Base-by-base conservation (phyloP, 2,888 invertebrate genomes). In the Anarsia innoxiella region DNA sequence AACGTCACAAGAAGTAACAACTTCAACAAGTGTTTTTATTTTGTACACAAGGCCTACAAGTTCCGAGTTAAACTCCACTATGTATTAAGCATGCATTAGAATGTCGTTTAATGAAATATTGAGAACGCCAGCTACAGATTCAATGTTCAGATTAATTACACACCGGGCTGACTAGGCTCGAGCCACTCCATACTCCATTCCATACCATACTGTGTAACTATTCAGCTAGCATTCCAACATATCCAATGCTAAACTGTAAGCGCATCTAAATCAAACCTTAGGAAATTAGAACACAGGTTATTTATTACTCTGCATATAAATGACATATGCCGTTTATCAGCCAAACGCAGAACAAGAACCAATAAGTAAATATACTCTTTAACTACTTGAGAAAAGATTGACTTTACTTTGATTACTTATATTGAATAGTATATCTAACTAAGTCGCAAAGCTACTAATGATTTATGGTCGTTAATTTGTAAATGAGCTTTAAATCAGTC, bases 91-190 rank as follows among this genome's bases (percentile, higher is more conserved):
- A n/a, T n/a, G n/a, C n/a, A n/a, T 19, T 19, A 25, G 8, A 25
- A 9, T 25, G 25, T 26, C 9, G 25, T 25, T 33, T 25, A 25
- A 33, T 25, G 16, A 28, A 35, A 35, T 19, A 19, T 35, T 35
- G 28, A 35, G 35, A 28, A 35, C 28, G 12, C 23, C 27, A 19
- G 35, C 35, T 72, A 65, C 71, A 74, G 71, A 75, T 73, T 66
- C 64, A 73, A 68, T 67, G 67, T 67, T 64, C 59, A 71, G 70
- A 74, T 73, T 73, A 74, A 74, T 73, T 76, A 73, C 71, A 69
- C 61, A 73, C 12, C 51, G 53, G 54, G 54, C 54, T 47, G 45
- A 49, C 48, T 40, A 44, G 40, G 40, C 59, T 59, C 62, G 52
- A 59, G 64, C 42, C 36, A 32, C 41, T 33, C 37, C 39, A 35